Conservation (phyloP, 2,888 invertebrate species). For the Ophion slaviceki region DNA sequence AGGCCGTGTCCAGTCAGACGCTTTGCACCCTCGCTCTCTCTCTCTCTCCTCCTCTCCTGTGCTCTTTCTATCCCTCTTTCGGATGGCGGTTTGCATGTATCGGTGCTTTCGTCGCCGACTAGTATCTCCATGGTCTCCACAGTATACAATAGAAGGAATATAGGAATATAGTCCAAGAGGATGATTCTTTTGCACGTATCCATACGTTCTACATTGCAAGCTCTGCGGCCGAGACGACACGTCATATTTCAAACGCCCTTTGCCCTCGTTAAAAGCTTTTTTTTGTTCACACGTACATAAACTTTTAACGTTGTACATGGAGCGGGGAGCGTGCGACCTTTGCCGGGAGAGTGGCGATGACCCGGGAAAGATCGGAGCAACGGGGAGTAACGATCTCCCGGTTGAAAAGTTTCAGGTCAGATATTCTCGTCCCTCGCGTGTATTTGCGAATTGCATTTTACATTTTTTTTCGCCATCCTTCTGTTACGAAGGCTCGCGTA, state of each 20-base stretch:
- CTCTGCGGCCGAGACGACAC: conserved; percentile 15
- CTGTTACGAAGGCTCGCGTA: background rate
- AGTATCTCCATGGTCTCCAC: conserved; percentile 11
- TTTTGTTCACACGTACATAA: conserved; percentile 9
- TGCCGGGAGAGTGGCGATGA: conserved; percentile 53
- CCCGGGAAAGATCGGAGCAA: conserved; percentile 37
- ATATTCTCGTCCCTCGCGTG: conserved; percentile 55
- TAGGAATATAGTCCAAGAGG: background rate
- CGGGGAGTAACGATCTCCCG: conserved; percentile 52
- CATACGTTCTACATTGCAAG: conserved; percentile 26
- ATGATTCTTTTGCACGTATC: conserved; percentile 4
- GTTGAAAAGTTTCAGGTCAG: conserved; percentile 63
- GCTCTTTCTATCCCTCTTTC: conserved; percentile 40
- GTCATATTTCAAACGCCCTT: conserved; percentile 37
- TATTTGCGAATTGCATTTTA: conserved; percentile 2
- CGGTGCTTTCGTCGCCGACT: conserved; percentile 21
- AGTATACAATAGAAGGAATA: background rate
- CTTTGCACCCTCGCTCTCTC: conserved; percentile 10
- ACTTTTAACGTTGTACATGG: conserved; percentile 10
- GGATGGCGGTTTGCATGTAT: conserved; percentile 36
- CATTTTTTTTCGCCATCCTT: background rate
- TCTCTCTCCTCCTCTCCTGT: conserved; percentile 25
- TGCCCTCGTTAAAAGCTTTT: conserved; percentile 43
- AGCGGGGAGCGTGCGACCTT: conserved; percentile 46
- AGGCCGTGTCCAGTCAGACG: conserved; percentile 77